phyloP scores from a whole-genome alignment of 1,140 invertebrate species.

The Papilio helenus region DNA sequence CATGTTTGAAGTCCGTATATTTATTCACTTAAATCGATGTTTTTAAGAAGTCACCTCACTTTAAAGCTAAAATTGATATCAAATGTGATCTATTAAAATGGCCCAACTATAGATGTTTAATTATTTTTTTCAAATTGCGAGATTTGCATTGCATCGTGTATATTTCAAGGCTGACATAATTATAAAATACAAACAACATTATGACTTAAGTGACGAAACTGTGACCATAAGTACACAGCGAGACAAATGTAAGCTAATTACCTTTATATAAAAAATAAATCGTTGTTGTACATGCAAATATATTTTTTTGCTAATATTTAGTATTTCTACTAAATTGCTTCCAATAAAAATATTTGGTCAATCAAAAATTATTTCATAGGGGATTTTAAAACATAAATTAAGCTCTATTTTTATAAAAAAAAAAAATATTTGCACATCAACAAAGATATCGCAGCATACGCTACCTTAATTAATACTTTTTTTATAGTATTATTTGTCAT shows the following conservation, averaged over 20 bases:
- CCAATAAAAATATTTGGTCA: neutral
- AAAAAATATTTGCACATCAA: constrained; percentile 55
- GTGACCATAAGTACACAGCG: constrained; percentile 65
- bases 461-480: constrained; percentile 79
- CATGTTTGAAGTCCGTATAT: too few species aligned
- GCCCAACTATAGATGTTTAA: neutral
- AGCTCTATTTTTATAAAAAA: constrained; percentile 8
- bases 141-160: neutral
- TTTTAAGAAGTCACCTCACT: too few species aligned
- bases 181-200: constrained; percentile 67
- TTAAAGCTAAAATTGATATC: too few species aligned
- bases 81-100: too few species aligned
- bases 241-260: constrained; percentile 72
- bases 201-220: constrained; percentile 71
- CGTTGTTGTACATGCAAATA: constrained; percentile 52
- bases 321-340: constrained; percentile 34
- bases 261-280: constrained; percentile 66
- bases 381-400: neutral
- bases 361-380: neutral
- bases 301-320: constrained; percentile 31
- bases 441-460: constrained; percentile 57
- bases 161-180: constrained; percentile 60
- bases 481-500: constrained; percentile 81
- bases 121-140: neutral
- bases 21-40: too few species aligned